phyloP scores from a whole-genome alignment of 2,888 invertebrate species.

The Spodoptera picta region DNA sequence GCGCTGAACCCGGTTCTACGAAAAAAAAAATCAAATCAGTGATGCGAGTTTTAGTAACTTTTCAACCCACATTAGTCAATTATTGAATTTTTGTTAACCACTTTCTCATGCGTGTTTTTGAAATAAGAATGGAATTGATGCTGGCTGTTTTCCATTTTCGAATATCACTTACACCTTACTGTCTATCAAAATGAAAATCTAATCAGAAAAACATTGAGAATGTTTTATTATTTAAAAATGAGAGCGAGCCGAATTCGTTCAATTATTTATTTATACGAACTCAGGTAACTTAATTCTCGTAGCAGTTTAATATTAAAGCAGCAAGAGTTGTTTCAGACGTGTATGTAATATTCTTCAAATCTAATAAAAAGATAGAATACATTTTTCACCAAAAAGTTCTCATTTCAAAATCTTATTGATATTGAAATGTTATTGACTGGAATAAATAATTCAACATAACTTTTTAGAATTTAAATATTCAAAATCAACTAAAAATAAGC shows the following conservation, averaged over 20 bases:
- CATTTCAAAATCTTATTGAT: too few species aligned
- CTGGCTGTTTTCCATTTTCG: constrained; percentile 2
- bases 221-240: constrained; percentile 1
- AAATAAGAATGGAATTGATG: neutral
- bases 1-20: constrained; percentile 98
- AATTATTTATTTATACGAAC: constrained; percentile 9
- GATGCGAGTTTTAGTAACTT: constrained; percentile 4
- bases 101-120: constrained; percentile 30
- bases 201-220: neutral
- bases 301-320: constrained; percentile 6
- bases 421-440: too few species aligned
- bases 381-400: too few species aligned
- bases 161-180: neutral
- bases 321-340: neutral
- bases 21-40: constrained; percentile 18
- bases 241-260: neutral
- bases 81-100: constrained; percentile 43
- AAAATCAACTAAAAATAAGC: constrained; percentile 45
- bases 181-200: constrained; percentile 5
- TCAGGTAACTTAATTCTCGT: too few species aligned
- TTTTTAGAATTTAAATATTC: constrained; percentile 24
- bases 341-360: too few species aligned
- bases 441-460: neutral
- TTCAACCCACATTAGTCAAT: constrained; percentile 32
- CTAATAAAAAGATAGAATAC: too few species aligned